phyloP scores from a whole-genome alignment of 1,140 invertebrate species.

The Campoletis sonorensis region DNA sequence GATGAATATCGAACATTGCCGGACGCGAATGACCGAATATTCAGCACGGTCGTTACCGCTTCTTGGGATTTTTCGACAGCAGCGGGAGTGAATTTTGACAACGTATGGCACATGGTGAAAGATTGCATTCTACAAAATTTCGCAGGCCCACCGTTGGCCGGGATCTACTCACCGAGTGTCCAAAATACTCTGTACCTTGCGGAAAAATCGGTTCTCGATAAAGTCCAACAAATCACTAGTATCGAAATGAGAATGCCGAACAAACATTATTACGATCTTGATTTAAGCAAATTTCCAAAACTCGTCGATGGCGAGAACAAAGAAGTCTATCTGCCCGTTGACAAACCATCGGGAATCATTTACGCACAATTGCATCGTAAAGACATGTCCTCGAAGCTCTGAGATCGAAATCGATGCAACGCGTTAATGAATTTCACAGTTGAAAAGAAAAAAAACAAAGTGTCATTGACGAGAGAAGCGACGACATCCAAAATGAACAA shows the following conservation, averaged over 20 bases:
- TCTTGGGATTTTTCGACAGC: slow-evolving; percentile 83
- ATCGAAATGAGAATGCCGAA: slow-evolving; percentile 88
- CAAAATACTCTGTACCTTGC: slow-evolving; percentile 86
- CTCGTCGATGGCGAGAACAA: slow-evolving; percentile 79
- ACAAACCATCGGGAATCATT: slow-evolving; percentile 87
- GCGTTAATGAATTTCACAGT: too few relatives aligned
- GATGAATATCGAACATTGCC: slow-evolving; percentile 85
- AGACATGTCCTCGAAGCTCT: slow-evolving; percentile 75
- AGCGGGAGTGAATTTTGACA: slow-evolving; percentile 81
- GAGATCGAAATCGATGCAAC: too few relatives aligned
- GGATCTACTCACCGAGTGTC: slow-evolving; percentile 84
- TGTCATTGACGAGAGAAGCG: not conserved
- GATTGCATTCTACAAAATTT: slow-evolving; percentile 84
- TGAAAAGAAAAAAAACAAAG: not conserved
- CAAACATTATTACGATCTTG: slow-evolving; percentile 86
- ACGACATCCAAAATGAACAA: not conserved
- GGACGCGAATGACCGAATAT: slow-evolving; percentile 84
- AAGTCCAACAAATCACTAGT: slow-evolving; percentile 80
- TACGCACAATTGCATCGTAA: slow-evolving; percentile 82
- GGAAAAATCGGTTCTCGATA: slow-evolving; percentile 81
- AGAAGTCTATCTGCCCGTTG: slow-evolving; percentile 84
- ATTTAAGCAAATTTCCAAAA: slow-evolving; percentile 83
- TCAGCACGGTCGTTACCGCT: slow-evolving; percentile 84
- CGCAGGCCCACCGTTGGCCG: slow-evolving; percentile 82
- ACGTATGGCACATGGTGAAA: slow-evolving; percentile 81